Percentiles rank a stretch among this genome's conserved stretches.
Conservation (phyloP, 1,140 invertebrate genomes). For the Panagrolaimus sp. region DNA sequence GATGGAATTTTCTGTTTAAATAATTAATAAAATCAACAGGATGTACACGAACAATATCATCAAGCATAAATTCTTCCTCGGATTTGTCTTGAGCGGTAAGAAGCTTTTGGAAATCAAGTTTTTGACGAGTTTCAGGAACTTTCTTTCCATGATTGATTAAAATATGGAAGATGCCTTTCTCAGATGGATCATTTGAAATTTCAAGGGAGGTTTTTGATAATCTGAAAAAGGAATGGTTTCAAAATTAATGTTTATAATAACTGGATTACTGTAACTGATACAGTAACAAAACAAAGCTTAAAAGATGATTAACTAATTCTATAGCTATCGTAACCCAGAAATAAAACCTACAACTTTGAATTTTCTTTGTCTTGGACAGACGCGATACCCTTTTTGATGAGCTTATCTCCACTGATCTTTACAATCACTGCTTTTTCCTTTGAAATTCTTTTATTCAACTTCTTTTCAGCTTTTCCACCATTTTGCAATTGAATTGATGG, state of each 20-base stretch:
- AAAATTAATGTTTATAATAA: too few relatives aligned
- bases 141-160: not conserved
- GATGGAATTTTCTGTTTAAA: slow-evolving; percentile 14
- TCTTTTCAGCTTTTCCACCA: slow-evolving; percentile 5
- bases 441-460: slow-evolving; percentile 10
- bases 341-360: too few relatives aligned
- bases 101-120: not conserved
- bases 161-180: not conserved
- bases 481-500: slow-evolving; percentile 8
- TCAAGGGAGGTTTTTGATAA: slow-evolving; percentile 4
- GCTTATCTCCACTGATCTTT: not conserved
- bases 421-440: not conserved
- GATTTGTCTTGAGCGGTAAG: not conserved
- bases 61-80: not conserved
- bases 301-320: too few relatives aligned
- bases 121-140: not conserved
- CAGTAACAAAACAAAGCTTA: too few relatives aligned
- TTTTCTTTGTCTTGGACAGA: not conserved
- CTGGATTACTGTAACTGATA: too few relatives aligned
- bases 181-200: slow-evolving; percentile 6
- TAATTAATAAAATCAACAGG: not conserved
- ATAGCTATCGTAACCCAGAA: too few relatives aligned
- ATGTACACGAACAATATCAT: not conserved
- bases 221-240: too few relatives aligned
- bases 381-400: not conserved